Percentiles rank a stretch among this genome's conserved stretches.
Conservation (phyloP, 2,113 vertebrate species). For the Myrmecophaga tridactyla region DNA sequence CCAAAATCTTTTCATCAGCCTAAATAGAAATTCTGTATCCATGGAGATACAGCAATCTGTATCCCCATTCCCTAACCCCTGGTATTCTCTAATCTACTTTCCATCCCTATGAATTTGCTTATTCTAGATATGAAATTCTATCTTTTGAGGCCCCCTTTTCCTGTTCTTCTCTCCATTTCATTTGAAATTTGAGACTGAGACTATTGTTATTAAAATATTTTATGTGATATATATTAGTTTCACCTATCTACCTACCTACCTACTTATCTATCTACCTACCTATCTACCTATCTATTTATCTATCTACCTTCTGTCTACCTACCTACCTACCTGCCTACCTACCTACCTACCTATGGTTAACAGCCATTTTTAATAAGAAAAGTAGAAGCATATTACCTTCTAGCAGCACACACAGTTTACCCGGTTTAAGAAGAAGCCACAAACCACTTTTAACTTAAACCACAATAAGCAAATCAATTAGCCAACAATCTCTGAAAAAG, state of each 20-base stretch:
- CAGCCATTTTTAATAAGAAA: slow-evolving; percentile 12
- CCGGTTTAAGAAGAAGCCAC: not conserved
- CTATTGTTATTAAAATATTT: slow-evolving; percentile 2
- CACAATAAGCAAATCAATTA: slow-evolving; percentile 9
- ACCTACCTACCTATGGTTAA: not conserved
- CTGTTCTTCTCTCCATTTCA: not conserved
- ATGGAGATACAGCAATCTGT: no score
- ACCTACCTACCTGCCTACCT: not conserved
- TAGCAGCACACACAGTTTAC: not conserved
- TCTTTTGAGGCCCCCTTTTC: not conserved
- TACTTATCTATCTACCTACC: not conserved
- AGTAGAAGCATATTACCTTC: not conserved
- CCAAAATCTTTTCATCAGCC: no score
- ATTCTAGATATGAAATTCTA: not conserved
- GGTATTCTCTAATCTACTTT: no score
- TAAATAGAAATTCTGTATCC: no score
- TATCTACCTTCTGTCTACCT: slow-evolving; percentile 22
- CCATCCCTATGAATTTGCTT: no score
- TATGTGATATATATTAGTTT: not conserved
- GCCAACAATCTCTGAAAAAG: not conserved
- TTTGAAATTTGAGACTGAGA: not conserved
- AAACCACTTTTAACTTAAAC: slow-evolving; percentile 11
- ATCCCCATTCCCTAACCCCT: no score
- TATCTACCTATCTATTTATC: not conserved
- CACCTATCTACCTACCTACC: not conserved